Evolutionary conservation across 1,140 invertebrate species (phyloP).

Genomic region (Megalopta genalis): DNA sequence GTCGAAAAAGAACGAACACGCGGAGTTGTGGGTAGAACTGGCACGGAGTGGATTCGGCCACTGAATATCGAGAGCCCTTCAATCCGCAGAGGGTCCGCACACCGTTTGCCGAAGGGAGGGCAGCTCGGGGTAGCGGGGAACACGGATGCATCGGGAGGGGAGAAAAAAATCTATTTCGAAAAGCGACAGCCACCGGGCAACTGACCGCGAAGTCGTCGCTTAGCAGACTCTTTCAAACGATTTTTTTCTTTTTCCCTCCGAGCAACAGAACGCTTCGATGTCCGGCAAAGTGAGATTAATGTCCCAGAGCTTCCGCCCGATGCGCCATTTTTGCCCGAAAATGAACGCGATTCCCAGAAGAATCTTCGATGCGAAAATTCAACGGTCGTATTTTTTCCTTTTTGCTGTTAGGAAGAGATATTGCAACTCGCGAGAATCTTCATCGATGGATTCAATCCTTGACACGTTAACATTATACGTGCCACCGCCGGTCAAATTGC

Average conservation of each 20-base stretch:
- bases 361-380: no score
- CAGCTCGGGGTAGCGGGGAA: not conserved
- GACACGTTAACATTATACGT: no score
- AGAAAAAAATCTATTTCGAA: conserved; percentile 74
- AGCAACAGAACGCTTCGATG: conserved; percentile 20
- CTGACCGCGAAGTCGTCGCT: conserved; percentile 51
- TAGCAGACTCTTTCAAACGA: conserved; percentile 22
- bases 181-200: conserved; percentile 51
- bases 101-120: conserved; percentile 23
- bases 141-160: conserved; percentile 38
- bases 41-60: conserved; percentile 57
- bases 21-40: conserved; percentile 57
- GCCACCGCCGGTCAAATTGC: no score
- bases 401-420: no score
- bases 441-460: no score
- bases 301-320: not conserved
- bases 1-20: conserved; percentile 48
- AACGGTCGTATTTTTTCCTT: no score
- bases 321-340: not conserved
- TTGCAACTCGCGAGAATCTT: no score
- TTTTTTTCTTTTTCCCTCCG: conserved; percentile 24
- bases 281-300: conserved; percentile 40
- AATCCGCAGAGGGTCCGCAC: conserved; percentile 44
- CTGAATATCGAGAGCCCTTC: conserved; percentile 70
- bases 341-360: not conserved